Conservation (phyloP, 2,113 vertebrate species). For the Trematomus loennbergii region DNA sequence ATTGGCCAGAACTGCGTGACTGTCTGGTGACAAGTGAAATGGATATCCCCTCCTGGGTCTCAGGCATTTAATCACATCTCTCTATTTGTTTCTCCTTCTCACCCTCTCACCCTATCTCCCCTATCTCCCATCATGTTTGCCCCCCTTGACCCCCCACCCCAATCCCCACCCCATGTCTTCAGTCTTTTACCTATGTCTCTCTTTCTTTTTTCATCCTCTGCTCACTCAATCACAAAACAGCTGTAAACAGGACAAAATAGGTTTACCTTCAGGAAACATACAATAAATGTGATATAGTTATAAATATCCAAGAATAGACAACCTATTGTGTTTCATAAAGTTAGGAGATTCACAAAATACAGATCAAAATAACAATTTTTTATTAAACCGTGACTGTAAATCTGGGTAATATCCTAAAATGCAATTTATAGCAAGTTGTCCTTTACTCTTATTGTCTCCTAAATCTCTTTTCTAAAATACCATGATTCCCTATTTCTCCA, state of each 20-base stretch:
- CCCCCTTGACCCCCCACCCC: too few relatives aligned
- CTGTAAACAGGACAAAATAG: conserved; percentile 10
- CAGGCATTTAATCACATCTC: conserved; percentile 43
- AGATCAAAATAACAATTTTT: too few relatives aligned
- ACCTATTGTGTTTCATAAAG: too few relatives aligned
- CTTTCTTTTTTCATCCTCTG: background rate
- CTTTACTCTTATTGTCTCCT: too few relatives aligned
- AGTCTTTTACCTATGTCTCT: background rate
- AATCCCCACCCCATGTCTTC: too few relatives aligned
- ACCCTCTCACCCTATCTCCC: background rate
- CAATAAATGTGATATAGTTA: background rate
- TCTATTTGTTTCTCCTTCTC: conserved; percentile 42
- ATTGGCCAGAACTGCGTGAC: conserved; percentile 60
- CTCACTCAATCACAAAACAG: background rate
- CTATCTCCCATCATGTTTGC: too few relatives aligned
- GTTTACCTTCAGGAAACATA: background rate
- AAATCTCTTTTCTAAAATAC: too few relatives aligned
- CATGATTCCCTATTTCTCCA: background rate
- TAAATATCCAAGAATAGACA: too few relatives aligned
- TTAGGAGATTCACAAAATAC: too few relatives aligned
- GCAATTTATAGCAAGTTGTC: too few relatives aligned
- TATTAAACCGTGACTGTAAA: too few relatives aligned
- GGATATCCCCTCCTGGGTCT: conserved; percentile 45
- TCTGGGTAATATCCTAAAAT: too few relatives aligned
- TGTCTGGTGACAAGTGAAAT: conserved; percentile 64